These are phyloP conservation scores for Noctua comes DNA, from an alignment of 2,888 invertebrate species.

Conservation along the genomic window DNA sequence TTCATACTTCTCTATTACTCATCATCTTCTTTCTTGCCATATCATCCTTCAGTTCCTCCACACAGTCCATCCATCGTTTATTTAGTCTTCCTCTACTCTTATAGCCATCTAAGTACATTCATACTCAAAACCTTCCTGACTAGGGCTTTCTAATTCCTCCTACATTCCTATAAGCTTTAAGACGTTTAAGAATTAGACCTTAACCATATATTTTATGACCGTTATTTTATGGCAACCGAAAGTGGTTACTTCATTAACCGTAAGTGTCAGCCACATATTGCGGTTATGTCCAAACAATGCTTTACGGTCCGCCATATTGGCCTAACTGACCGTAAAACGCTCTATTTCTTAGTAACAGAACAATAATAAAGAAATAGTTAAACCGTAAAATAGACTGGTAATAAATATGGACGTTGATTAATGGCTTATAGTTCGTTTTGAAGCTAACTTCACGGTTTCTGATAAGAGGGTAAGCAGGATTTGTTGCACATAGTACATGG, in stretches of 20 bases:
- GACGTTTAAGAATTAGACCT: background rate
- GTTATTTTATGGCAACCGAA: constrained; percentile 58
- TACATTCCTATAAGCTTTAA: background rate
- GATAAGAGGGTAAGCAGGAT: background rate
- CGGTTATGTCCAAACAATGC: constrained; percentile 62
- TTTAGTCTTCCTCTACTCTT: too few relatives aligned
- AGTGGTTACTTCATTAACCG: constrained; percentile 60
- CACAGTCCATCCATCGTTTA: too few relatives aligned
- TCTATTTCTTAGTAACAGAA: constrained; percentile 58
- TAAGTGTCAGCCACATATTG: constrained; percentile 58
- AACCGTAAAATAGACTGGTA: constrained; percentile 46
- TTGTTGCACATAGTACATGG: too few relatives aligned
- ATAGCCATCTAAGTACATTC: too few relatives aligned
- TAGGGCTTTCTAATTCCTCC: background rate
- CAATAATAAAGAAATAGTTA: constrained; percentile 59
- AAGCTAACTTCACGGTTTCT: constrained; percentile 1
- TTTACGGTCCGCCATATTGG: constrained; percentile 62
- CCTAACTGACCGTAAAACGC: constrained; percentile 60
- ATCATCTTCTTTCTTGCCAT: too few relatives aligned
- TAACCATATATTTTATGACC: constrained; percentile 50
- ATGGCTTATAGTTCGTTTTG: constrained; percentile 30
- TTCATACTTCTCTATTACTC: too few relatives aligned
- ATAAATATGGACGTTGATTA: constrained; percentile 59
- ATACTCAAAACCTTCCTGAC: too few relatives aligned
- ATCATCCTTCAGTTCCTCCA: too few relatives aligned